These are phyloP conservation scores for Spondyliosoma cantharus DNA, from an alignment of 2,797 vertebrate species.

Conservation along the genomic window DNA sequence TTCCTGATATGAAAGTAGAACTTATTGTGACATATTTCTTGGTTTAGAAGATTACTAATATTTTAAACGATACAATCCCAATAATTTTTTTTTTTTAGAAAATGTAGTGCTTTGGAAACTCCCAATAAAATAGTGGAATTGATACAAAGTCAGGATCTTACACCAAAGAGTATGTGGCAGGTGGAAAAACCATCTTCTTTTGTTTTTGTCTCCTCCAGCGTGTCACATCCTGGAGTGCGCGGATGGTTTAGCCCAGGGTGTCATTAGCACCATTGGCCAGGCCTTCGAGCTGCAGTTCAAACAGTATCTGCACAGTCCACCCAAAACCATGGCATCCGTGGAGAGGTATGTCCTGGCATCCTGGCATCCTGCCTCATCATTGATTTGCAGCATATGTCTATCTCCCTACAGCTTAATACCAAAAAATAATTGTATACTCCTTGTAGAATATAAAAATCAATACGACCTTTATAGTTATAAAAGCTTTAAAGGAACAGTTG, in stretches of 20 bases:
- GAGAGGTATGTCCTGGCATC: no score
- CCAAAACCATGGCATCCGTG: constrained; percentile 85
- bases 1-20: neutral
- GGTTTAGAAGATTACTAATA: neutral
- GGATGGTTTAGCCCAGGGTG: constrained; percentile 92
- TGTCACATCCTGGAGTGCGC: constrained; percentile 98
- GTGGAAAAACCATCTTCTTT: no score
- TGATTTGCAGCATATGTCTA: neutral
- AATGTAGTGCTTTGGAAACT: no score
- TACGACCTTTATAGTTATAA: neutral
- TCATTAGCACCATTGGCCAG: constrained; percentile 98
- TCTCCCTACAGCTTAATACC: neutral
- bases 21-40: neutral
- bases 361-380: neutral
- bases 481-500: neutral
- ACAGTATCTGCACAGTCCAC: constrained; percentile 96
- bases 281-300: constrained; percentile 99
- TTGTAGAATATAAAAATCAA: neutral
- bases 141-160: neutral
- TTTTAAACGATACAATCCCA: fast-evolving
- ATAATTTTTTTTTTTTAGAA: no score
- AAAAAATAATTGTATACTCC: no score
- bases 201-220: constrained; percentile 79
- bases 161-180: no score
- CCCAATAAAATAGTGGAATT: neutral